phyloP scores from a whole-genome alignment of 2,113 vertebrate species.

The Ophthalmolycus amberensis region DNA sequence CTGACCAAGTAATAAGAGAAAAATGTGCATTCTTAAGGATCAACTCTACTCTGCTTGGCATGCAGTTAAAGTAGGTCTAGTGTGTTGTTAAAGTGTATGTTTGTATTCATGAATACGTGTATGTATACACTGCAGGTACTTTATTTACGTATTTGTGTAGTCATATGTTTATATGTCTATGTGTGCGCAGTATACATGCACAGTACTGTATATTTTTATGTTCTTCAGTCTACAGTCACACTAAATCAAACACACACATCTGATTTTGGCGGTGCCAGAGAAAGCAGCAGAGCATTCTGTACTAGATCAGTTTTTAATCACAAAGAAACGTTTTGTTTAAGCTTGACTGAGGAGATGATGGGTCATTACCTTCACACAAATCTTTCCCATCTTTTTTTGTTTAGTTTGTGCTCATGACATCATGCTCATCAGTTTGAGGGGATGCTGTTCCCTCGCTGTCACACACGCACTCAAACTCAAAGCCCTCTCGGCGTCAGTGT shows the following conservation, averaged over 20 bases:
- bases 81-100: background rate
- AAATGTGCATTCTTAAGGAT: background rate
- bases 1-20: slow-evolving; percentile 6
- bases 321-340: slow-evolving; percentile 1
- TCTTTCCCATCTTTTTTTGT: slow-evolving; percentile 52
- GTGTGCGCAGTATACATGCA: background rate
- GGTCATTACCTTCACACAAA: slow-evolving; percentile 48
- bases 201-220: background rate
- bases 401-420: slow-evolving; percentile 54
- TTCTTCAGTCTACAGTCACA: slow-evolving; percentile 4
- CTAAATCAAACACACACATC: slow-evolving; percentile 14
- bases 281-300: slow-evolving; percentile 14
- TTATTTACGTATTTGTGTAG: background rate
- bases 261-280: background rate
- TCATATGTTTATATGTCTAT: background rate
- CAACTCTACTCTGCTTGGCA: background rate
- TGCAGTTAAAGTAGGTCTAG: background rate
- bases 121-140: background rate
- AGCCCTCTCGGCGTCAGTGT: background rate
- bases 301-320: slow-evolving; percentile 49
- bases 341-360: slow-evolving; percentile 39
- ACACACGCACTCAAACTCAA: slow-evolving; percentile 22
- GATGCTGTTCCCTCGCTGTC: slow-evolving; percentile 4
- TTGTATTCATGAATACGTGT: background rate
- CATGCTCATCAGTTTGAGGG: slow-evolving; percentile 48